phyloP scores from a whole-genome alignment of 2,113 vertebrate genomes.

The Prolemur simus region DNA sequence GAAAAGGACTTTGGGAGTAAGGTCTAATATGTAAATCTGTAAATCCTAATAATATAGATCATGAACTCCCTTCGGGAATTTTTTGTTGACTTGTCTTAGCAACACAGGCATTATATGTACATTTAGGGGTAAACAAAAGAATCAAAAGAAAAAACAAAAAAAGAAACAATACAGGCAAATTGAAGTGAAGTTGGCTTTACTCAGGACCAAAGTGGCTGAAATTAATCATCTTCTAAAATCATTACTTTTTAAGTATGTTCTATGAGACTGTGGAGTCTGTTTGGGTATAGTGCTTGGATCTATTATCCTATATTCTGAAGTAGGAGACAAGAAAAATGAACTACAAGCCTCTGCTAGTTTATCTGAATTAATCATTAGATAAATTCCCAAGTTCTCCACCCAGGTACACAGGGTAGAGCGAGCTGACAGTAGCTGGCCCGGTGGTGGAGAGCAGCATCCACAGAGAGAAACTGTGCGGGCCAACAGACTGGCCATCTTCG shows the following conservation, averaged over 20 bases:
- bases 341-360: background rate
- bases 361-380: constrained; percentile 20
- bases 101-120: background rate
- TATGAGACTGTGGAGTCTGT: background rate
- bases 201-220: background rate
- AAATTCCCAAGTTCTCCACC: background rate
- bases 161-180: background rate
- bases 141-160: too few species aligned
- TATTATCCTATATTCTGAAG: background rate
- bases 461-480: background rate
- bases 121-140: too few species aligned
- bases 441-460: background rate
- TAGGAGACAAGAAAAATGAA: constrained; percentile 9
- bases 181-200: background rate
- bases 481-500: background rate
- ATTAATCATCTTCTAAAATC: constrained; percentile 24
- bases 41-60: background rate
- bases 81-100: background rate
- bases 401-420: background rate
- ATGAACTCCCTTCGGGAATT: background rate
- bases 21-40: background rate
- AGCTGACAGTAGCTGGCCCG: background rate
- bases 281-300: background rate
- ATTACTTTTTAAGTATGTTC: background rate
- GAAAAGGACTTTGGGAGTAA: background rate